phyloP scores from a whole-genome alignment of 2,113 vertebrate species.

The Chrysemys picta region DNA sequence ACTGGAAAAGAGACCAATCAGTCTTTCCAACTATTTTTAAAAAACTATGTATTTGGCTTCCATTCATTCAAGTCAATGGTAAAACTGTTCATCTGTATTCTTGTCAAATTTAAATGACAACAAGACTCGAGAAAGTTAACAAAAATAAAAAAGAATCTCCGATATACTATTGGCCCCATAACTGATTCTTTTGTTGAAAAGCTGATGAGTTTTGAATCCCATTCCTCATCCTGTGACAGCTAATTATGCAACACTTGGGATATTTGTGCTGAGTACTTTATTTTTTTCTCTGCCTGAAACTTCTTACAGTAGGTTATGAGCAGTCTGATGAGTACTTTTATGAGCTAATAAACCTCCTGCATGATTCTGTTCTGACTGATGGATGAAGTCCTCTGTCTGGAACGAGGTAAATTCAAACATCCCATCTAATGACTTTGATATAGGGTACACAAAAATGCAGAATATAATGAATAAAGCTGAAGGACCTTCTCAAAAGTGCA shows the following conservation, averaged over 20 bases:
- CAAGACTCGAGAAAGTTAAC: not conserved
- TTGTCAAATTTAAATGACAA: not conserved
- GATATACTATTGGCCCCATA: not conserved
- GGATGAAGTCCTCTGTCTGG: not conserved
- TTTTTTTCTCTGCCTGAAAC: conserved; percentile 1
- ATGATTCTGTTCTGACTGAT: not conserved
- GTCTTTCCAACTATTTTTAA: not conserved
- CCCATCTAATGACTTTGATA: not conserved
- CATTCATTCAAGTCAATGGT: not conserved
- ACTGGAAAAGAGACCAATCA: not conserved
- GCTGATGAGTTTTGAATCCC: not conserved
- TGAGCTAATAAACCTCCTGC: not conserved
- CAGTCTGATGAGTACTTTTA: not conserved
- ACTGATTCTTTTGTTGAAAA: not conserved
- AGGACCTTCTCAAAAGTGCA: not conserved
- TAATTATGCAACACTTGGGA: conserved; percentile 2
- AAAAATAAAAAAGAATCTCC: not conserved
- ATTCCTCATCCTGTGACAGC: not conserved
- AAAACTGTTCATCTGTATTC: not conserved
- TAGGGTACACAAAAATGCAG: not conserved
- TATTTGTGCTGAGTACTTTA: not conserved
- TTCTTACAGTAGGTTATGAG: not conserved
- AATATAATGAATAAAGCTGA: not conserved
- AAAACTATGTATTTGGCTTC: not conserved
- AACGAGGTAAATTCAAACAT: not conserved